Conservation (phyloP, 2,888 invertebrate genomes). For the Chironomus riparius region DNA sequence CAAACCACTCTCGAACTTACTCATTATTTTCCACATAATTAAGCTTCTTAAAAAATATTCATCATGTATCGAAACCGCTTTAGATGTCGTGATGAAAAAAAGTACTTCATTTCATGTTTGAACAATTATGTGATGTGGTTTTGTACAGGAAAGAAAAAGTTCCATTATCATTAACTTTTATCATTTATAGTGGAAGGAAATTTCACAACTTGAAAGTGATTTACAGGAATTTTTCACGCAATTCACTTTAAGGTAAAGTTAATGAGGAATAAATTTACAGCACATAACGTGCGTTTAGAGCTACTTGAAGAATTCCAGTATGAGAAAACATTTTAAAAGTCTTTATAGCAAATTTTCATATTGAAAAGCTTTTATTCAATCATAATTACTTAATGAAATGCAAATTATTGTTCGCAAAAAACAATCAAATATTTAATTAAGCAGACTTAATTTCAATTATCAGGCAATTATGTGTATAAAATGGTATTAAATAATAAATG, state of each 20-base stretch:
- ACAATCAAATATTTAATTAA: conserved; percentile 25
- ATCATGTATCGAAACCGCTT: background rate
- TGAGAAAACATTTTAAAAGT: background rate
- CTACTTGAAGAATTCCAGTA: too few relatives aligned
- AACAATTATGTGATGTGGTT: too few relatives aligned
- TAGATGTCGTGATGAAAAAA: background rate
- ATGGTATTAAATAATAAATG: conserved; percentile 17
- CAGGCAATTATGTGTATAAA: background rate
- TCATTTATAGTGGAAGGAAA: background rate
- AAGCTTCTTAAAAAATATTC: background rate
- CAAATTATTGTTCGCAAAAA: conserved; percentile 15
- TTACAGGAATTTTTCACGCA: background rate
- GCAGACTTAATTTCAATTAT: conserved; percentile 21
- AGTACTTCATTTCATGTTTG: background rate
- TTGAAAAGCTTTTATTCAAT: background rate
- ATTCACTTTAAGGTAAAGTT: too few relatives aligned
- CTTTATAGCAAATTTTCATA: background rate
- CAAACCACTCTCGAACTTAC: too few relatives aligned
- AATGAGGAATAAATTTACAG: too few relatives aligned
- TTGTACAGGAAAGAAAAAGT: too few relatives aligned
- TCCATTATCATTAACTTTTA: too few relatives aligned
- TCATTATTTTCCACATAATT: too few relatives aligned
- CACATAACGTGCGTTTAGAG: too few relatives aligned
- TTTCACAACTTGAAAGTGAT: background rate
- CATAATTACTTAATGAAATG: background rate